phyloP scores from a whole-genome alignment of 2,888 invertebrate genomes.

The Synanthedon formicaeformis region DNA sequence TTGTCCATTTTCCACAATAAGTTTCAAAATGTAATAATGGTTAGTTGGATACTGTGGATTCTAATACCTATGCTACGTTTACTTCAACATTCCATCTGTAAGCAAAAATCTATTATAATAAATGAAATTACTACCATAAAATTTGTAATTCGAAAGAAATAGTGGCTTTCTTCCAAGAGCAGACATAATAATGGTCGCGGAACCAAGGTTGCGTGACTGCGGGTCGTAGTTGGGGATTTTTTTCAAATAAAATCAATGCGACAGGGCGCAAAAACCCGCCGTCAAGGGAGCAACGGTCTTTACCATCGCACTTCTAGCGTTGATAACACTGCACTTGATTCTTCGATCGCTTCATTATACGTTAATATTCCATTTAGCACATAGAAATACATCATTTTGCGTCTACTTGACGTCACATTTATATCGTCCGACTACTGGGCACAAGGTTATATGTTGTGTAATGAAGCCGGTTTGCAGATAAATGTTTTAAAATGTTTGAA shows the following conservation, averaged over 20 bases:
- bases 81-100: too few species aligned
- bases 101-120: too few species aligned
- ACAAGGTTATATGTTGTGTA: not conserved
- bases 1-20: too few species aligned
- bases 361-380: not conserved
- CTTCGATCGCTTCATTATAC: too few species aligned
- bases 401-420: not conserved
- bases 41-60: too few species aligned
- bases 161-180: not conserved
- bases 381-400: not conserved
- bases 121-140: not conserved
- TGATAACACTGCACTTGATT: not conserved
- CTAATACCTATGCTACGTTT: too few species aligned
- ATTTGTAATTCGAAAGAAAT: conserved; percentile 1
- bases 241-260: conserved; percentile 3
- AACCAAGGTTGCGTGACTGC: not conserved
- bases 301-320: not conserved
- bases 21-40: too few species aligned
- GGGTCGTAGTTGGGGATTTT: not conserved
- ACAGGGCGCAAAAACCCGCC: conserved; percentile 1
- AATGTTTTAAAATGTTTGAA: too few species aligned
- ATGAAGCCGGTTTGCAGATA: too few species aligned
- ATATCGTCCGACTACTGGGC: not conserved
- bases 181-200: not conserved
- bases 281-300: not conserved